Evolutionary conservation across 2,797 vertebrate species (phyloP).

Genomic region (Onychomys arenicola): DNA sequence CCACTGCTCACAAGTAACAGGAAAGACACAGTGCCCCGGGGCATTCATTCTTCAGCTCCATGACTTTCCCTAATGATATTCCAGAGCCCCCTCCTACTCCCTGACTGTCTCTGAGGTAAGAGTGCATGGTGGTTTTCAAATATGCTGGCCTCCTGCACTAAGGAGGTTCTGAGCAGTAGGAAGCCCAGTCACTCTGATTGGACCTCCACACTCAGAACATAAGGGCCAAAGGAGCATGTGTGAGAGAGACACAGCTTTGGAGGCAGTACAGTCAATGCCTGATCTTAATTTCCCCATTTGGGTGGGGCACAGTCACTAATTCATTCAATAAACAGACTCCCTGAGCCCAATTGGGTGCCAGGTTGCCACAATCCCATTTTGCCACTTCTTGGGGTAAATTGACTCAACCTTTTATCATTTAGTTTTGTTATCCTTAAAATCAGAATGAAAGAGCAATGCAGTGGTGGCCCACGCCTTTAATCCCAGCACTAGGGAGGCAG

Average conservation of each 20-base stretch:
- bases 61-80: background rate
- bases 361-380: background rate
- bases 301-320: background rate
- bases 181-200: background rate
- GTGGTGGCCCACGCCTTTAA: no score
- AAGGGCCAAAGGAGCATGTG: background rate
- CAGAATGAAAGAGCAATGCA: background rate
- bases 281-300: background rate
- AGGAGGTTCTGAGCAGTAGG: background rate
- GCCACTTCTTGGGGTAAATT: background rate
- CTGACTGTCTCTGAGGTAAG: background rate
- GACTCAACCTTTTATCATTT: background rate
- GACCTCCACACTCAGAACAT: background rate
- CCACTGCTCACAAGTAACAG: background rate
- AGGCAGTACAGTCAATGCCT: background rate
- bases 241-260: background rate
- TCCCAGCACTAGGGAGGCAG: no score
- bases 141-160: background rate
- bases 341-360: background rate
- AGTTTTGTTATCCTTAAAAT: slow-evolving; percentile 25
- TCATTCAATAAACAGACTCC: background rate
- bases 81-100: background rate
- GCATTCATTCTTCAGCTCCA: background rate
- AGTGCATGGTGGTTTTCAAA: background rate
- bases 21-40: background rate